Conservation (phyloP, 2,888 invertebrate species). For the Cheilosia vulpina region DNA sequence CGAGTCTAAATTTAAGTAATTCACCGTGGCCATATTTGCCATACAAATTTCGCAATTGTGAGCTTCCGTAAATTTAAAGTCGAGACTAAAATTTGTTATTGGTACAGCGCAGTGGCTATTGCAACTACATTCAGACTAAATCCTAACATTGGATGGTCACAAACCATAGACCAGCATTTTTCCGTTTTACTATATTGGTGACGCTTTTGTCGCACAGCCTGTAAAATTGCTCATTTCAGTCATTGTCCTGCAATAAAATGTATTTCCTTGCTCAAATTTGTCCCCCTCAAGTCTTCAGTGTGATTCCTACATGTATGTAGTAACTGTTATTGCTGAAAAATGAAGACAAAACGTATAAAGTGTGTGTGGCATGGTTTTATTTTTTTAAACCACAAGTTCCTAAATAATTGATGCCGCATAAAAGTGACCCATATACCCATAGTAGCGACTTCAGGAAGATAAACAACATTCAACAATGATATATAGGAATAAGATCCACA, state of each 20-base stretch:
- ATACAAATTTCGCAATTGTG: too few relatives aligned
- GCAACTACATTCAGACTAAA: too few relatives aligned
- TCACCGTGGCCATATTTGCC: too few relatives aligned
- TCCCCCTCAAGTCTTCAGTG: neutral
- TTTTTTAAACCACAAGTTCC: constrained; percentile 7
- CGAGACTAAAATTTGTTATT: too few relatives aligned
- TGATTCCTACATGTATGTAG: neutral
- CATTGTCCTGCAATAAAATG: neutral
- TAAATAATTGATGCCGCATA: constrained; percentile 60
- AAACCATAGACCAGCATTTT: too few relatives aligned
- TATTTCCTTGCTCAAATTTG: neutral
- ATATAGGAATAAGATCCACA: constrained; percentile 1
- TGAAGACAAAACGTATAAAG: constrained; percentile 15
- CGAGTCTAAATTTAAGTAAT: too few relatives aligned
- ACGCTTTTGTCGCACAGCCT: neutral
- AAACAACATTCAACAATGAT: constrained; percentile 37
- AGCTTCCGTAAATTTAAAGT: too few relatives aligned
- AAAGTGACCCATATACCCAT: constrained; percentile 13
- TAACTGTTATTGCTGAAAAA: constrained; percentile 25
- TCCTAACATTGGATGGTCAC: too few relatives aligned
- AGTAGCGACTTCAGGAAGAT: constrained; percentile 27
- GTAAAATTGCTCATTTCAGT: neutral
- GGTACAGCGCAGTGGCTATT: too few relatives aligned
- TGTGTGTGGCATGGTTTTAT: neutral
- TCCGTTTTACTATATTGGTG: too few relatives aligned